A percentile compares a stretch with the other conserved stretches of the same genome.
Evolutionary conservation across 1,140 invertebrate genomes (phyloP).

Genomic region (Amyelois transitella): DNA sequence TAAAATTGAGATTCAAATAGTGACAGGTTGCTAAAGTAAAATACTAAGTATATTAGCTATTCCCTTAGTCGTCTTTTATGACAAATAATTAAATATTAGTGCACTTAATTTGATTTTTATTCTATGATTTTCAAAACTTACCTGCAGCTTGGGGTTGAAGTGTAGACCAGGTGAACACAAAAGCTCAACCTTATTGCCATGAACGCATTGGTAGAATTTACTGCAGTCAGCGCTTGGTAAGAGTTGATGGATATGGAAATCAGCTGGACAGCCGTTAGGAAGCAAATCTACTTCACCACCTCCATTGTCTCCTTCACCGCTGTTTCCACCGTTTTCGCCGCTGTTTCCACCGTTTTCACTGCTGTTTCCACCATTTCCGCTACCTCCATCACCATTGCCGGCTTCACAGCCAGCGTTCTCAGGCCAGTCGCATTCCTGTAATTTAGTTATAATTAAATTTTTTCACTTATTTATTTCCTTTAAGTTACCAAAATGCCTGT

Average conservation of each 20-base stretch:
- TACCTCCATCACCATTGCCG: background rate
- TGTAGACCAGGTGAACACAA: conserved; percentile 12
- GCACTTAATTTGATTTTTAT: no score
- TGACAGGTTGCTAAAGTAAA: no score
- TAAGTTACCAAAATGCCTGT: no score
- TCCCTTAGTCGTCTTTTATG: no score
- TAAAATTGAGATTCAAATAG: no score
- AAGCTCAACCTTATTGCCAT: conserved; percentile 14
- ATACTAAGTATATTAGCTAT: no score
- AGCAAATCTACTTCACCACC: background rate
- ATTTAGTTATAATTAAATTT: background rate
- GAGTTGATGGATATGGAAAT: background rate
- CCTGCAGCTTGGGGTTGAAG: conserved; percentile 17
- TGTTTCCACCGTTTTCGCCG: background rate
- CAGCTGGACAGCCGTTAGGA: background rate
- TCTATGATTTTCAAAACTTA: no score
- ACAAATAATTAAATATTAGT: no score
- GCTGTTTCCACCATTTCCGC: no score
- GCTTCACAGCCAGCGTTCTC: conserved; percentile 5
- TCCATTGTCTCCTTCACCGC: background rate
- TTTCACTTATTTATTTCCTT: background rate
- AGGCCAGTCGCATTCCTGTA: conserved; percentile 9
- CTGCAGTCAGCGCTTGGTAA: conserved; percentile 10
- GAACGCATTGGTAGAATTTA: conserved; percentile 27
- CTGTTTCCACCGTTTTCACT: no score